Evolutionary conservation across 2,888 invertebrate species (phyloP).

Genomic region (Pharmacophagus antenor): DNA sequence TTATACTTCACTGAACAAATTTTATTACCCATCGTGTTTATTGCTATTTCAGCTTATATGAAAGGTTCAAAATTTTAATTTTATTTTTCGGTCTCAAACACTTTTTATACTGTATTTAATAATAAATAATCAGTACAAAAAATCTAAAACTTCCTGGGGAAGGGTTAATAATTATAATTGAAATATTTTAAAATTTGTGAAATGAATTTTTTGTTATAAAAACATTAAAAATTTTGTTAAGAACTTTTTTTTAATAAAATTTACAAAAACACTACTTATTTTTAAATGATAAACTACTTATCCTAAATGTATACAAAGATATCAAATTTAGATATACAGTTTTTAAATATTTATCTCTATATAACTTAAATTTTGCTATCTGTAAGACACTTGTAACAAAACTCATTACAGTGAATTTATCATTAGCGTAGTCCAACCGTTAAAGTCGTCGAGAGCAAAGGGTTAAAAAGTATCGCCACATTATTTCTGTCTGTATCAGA

Average conservation of each 20-base stretch:
- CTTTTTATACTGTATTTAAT: slow-evolving; percentile 4
- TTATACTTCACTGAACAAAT: background rate
- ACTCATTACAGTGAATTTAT: too few relatives aligned
- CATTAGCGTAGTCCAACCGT: too few relatives aligned
- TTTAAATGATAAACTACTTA: slow-evolving; percentile 3
- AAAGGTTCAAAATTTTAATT: background rate
- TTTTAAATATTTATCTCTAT: too few relatives aligned
- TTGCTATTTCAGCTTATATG: background rate
- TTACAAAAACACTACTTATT: background rate
- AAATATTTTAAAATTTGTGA: slow-evolving; percentile 13
- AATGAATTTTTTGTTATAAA: slow-evolving; percentile 4
- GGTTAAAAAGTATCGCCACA: too few relatives aligned
- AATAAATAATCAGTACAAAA: background rate
- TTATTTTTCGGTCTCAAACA: background rate
- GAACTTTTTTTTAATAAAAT: background rate
- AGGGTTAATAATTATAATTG: slow-evolving; percentile 16
- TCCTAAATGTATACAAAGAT: too few relatives aligned
- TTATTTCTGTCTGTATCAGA: background rate
- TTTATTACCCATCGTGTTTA: background rate
- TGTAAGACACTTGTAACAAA: too few relatives aligned
- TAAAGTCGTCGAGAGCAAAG: too few relatives aligned
- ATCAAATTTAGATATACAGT: too few relatives aligned
- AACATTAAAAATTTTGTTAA: slow-evolving; percentile 6
- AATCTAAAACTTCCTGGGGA: background rate
- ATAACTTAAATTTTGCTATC: too few relatives aligned